Evolutionary conservation across 1,140 invertebrate genomes (phyloP).

Genomic region (Cherax quadricarinatus): DNA sequence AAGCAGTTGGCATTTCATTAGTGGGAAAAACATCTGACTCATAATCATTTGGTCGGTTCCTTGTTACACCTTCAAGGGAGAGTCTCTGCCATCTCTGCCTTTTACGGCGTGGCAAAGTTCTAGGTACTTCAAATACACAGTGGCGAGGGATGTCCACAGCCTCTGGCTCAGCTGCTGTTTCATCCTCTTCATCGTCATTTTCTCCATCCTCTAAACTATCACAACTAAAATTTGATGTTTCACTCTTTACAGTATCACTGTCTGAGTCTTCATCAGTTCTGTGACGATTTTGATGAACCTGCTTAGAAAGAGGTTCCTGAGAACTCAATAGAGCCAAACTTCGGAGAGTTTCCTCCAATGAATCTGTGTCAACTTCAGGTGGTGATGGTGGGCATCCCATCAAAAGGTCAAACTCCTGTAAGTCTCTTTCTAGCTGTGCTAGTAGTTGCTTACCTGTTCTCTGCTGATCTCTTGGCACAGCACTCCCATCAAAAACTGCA

Average conservation of each 20-base stretch:
- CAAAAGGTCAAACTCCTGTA: constrained; percentile 69
- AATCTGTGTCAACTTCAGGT: constrained; percentile 59
- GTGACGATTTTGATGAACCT: constrained; percentile 23
- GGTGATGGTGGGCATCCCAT: constrained; percentile 52
- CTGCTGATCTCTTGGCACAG: constrained; percentile 64
- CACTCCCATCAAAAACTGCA: constrained; percentile 65
- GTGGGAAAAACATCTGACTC: constrained; percentile 66
- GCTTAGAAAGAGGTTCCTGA: constrained; percentile 25
- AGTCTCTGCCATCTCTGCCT: constrained; percentile 65
- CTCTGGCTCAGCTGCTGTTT: constrained; percentile 5
- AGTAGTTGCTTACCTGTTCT: constrained; percentile 66
- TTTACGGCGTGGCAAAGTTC: constrained; percentile 54
- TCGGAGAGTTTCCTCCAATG: constrained; percentile 57
- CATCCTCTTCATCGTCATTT: constrained; percentile 45
- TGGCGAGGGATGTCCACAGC: constrained; percentile 11
- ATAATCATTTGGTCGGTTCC: constrained; percentile 53
- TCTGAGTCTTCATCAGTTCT: constrained; percentile 61
- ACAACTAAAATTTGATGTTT: constrained; percentile 72
- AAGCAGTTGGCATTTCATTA: constrained; percentile 37
- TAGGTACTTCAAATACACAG: constrained; percentile 26
- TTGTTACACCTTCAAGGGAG: constrained; percentile 50
- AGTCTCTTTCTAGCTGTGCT: constrained; percentile 62
- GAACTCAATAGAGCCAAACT: constrained; percentile 49
- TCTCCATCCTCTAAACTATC: constrained; percentile 72
- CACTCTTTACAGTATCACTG: constrained; percentile 71